Conservation (phyloP, 2,888 invertebrate species). For the Diaperis boleti region DNA sequence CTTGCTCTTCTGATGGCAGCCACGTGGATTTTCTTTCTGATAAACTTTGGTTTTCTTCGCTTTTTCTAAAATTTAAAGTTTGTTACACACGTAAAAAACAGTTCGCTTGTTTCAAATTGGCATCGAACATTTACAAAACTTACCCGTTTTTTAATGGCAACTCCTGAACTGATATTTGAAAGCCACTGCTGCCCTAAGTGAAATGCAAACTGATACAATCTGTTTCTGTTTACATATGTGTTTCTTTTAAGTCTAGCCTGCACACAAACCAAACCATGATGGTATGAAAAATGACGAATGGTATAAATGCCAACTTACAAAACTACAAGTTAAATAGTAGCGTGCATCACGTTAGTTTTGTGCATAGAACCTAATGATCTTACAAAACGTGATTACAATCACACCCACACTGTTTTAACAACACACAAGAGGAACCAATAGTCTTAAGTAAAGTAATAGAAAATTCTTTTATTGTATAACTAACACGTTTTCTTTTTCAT, state of each 20-base stretch:
- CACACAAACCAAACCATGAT: conserved; percentile 69
- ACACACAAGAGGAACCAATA: too few species aligned
- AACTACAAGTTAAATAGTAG: conserved; percentile 19
- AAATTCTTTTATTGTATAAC: too few species aligned
- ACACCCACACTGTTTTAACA: background rate
- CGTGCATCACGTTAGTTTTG: conserved; percentile 53
- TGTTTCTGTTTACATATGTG: conserved; percentile 63
- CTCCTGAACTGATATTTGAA: conserved; percentile 71
- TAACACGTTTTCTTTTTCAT: too few species aligned
- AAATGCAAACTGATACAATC: conserved; percentile 78
- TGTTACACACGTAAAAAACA: background rate
- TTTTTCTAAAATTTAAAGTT: conserved; percentile 71
- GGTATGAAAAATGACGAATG: conserved; percentile 51
- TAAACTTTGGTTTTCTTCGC: conserved; percentile 83
- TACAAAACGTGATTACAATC: background rate
- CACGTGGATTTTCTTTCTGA: conserved; percentile 89
- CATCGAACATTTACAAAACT: background rate
- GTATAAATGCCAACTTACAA: conserved; percentile 29
- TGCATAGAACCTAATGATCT: conserved; percentile 39
- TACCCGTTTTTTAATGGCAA: conserved; percentile 70
- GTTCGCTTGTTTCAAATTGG: background rate
- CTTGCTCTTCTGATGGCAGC: conserved; percentile 75
- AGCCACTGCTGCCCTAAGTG: conserved; percentile 89
- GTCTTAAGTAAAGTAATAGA: too few species aligned
- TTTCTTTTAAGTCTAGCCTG: conserved; percentile 70